Percentiles rank a stretch among this genome's conserved stretches.
Evolutionary conservation across 2,888 invertebrate species (phyloP).

Genomic region (Argynnis bischoffii): DNA sequence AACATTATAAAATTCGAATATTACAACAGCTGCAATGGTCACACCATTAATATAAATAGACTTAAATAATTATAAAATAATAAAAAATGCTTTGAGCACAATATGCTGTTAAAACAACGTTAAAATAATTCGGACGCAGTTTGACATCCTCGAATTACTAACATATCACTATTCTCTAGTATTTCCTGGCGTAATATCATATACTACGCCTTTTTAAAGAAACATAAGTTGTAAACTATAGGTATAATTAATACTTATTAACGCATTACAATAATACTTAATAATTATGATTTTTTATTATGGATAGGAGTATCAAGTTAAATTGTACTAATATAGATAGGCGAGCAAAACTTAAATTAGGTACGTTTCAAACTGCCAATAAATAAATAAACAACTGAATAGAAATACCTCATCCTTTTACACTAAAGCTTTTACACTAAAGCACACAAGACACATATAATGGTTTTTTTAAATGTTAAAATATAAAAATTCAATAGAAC

Average conservation of each 20-base stretch:
- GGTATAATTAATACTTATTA: too few species aligned
- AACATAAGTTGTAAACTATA: too few species aligned
- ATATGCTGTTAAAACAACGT: not conserved
- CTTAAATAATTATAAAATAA: not conserved
- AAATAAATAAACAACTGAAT: constrained; percentile 3
- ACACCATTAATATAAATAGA: constrained; percentile 1
- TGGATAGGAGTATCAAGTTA: not conserved
- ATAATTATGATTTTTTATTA: too few species aligned
- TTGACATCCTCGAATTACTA: too few species aligned
- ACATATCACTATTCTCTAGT: not conserved
- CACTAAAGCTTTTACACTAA: constrained; percentile 1
- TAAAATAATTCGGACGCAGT: constrained; percentile 1
- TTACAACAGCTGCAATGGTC: constrained; percentile 9
- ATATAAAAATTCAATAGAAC: constrained; percentile 2
- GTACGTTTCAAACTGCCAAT: not conserved
- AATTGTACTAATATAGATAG: constrained; percentile 9
- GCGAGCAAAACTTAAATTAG: not conserved
- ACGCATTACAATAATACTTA: too few species aligned
- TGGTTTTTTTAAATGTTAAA: constrained; percentile 4
- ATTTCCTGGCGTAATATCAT: not conserved
- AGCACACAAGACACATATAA: not conserved
- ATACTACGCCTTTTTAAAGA: too few species aligned
- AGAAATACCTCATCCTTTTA: not conserved
- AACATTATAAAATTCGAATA: constrained; percentile 18
- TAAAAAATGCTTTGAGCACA: constrained; percentile 11